Evolutionary conservation across 1,140 invertebrate genomes (phyloP), one percentile per base, ranked within the genome.

Genomic region (Dinoponera quadriceps): DNA sequence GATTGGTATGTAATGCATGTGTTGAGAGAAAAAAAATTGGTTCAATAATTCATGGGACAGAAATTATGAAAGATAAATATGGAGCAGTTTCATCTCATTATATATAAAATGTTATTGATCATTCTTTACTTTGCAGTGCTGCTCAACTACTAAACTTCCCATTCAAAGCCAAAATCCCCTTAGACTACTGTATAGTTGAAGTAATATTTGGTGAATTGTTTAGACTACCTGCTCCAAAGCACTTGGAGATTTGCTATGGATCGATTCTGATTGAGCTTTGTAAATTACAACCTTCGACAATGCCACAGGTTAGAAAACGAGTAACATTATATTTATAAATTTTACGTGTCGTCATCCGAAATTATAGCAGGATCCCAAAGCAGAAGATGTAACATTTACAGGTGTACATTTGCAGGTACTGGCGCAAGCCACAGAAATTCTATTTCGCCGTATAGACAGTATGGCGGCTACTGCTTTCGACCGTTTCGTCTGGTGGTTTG

Each of bases 151-250:
- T 99, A 5, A 98, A 97, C 90, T 99, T 99, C 91, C 97, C 98
- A 5, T 98, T 98, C 86, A 98, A 98, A 94, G 96, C 97, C 7
- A 99, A 99, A 94, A 98, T 99, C 85, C 99, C 99, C 0, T 93
- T 99, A 16, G 99, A 99, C 91, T 99, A 99, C 94, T 99, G 99
- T 94, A 99, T 99, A 85, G 98, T 99, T 2, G 99, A 99, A 95
- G 97, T 99, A 1, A 97, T 99, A 89, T 98, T 99, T 95, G 97
- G 97, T 3, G 98, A 99, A 94, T 92, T 99, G 49, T 99, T 99
- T 90, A 96, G 97, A 90, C 95, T 99, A 91, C 99, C 99, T 0
- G 95, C 96, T 9, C 96, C 97, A 5, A 95, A 97, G 75, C 98
- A 98, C 94, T 92, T 99, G 54, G 98, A 99, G 93, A 97, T 99